Evolutionary conservation across 2,113 vertebrate species (phyloP), one percentile per base, ranked within the genome.

Genomic region (Haemorhous mexicanus): DNA sequence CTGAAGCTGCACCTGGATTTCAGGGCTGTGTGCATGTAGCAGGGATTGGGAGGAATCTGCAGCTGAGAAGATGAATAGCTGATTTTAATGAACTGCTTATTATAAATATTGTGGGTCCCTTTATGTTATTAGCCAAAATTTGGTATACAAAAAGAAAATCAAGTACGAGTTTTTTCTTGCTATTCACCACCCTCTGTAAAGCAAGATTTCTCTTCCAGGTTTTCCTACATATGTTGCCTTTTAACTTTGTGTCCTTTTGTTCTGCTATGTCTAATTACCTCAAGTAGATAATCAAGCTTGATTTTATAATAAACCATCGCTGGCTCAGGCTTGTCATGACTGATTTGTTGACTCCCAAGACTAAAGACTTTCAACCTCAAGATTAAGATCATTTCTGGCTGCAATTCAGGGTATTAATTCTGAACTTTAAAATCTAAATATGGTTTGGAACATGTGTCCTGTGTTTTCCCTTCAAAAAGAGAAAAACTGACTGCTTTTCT

Each of bases 171-270:
- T 89, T 46, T 20, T 90, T 83, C 47, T 64, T 87, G 21, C 53
- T 87, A 7, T 80, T 95, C 43, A n/a, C 32, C 10, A 78, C 39
- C 12, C 33, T 63, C 32, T 61, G 44, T 68, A 78, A 74, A 87
- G 39, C 43, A 66, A 56, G 77, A 84, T 55, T 70, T 52, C 27
- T 84, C 41, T 88, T 95, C 49, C 56, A 84, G 13, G 46, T 95
- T 53, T 81, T 64, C 28, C 44, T 78, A 61, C 83, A 84, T 94
- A 84, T 93, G 88, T 84, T 95, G 68, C 61, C 68, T 49, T 92
- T 96, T 90, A 92, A 78, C 88, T 92, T 70, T 64, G n/a, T 90
- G 64, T 95, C 90, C 56, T 95, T 92, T 97, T 94, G 68, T 96
- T 95, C 85, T 94, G 72, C 9, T 93, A 69, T 72, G 78, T 61